Evolutionary conservation across 2,888 invertebrate species (phyloP).

Genomic region (Aphodius granarius): DNA sequence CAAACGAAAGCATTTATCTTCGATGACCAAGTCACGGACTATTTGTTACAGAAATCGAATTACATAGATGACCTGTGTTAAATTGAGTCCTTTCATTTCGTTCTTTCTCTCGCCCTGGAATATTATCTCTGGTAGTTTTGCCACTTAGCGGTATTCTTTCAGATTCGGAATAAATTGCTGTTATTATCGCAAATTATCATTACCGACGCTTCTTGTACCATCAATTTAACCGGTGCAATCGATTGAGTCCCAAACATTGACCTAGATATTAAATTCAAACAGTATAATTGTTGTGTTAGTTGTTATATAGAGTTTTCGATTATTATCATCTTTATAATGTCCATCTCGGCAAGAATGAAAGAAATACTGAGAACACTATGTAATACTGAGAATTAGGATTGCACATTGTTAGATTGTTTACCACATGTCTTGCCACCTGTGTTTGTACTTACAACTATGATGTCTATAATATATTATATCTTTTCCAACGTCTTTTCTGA

Average conservation of each 20-base stretch:
- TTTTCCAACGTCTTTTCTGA: too few relatives aligned
- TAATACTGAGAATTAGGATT: too few relatives aligned
- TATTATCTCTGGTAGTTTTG: not conserved
- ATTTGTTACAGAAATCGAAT: slow-evolving; percentile 2
- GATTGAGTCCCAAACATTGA: not conserved
- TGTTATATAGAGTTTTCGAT: not conserved
- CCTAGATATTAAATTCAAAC: not conserved
- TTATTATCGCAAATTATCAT: not conserved
- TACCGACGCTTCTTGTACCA: not conserved
- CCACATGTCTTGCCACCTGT: too few relatives aligned
- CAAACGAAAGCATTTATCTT: not conserved
- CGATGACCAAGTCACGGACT: slow-evolving; percentile 14
- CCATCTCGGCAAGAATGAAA: too few relatives aligned
- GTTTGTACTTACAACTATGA: too few relatives aligned
- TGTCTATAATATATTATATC: too few relatives aligned
- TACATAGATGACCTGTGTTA: not conserved
- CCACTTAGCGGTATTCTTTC: not conserved
- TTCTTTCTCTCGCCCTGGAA: not conserved
- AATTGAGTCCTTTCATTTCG: not conserved
- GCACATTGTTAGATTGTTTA: too few relatives aligned
- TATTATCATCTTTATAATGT: too few relatives aligned
- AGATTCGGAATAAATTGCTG: not conserved
- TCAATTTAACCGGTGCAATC: not conserved
- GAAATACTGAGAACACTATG: too few relatives aligned
- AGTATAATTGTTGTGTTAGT: too few relatives aligned